Conservation (phyloP, 2,113 vertebrate species). For the Toxostoma redivivum region DNA sequence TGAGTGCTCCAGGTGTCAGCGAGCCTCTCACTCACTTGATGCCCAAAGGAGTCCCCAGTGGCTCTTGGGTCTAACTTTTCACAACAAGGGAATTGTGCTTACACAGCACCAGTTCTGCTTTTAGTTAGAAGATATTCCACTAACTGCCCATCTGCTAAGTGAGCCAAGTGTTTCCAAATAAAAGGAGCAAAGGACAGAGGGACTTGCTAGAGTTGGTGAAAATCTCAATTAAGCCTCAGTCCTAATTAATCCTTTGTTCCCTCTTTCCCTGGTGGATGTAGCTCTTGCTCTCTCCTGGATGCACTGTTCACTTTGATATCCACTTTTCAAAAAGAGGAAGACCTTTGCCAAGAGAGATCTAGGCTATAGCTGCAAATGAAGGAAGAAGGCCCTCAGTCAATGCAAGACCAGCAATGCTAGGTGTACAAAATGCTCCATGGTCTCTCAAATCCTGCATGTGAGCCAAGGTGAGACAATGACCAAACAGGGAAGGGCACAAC, state of each 20-base stretch:
- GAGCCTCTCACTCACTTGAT: background rate
- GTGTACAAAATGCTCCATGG: rapidly evolving
- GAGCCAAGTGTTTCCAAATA: background rate
- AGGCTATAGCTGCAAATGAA: background rate
- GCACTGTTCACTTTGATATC: background rate
- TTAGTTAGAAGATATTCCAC: background rate
- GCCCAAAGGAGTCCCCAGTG: background rate
- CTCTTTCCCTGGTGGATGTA: background rate
- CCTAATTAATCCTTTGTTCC: background rate
- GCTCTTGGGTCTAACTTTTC: background rate
- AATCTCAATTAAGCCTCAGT: background rate
- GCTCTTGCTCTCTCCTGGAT: background rate
- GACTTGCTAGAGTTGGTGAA: background rate
- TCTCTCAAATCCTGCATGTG: background rate
- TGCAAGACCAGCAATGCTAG: background rate
- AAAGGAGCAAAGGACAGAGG: background rate
- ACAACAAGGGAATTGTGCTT: background rate
- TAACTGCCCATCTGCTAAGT: background rate
- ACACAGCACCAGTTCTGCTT: background rate
- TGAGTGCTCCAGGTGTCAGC: background rate
- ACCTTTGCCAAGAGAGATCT: background rate
- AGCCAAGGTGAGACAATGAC: background rate
- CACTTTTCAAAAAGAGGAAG: background rate
- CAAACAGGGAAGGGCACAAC: background rate
- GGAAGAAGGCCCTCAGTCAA: background rate